Evolutionary conservation across 1,140 invertebrate species (phyloP).

Genomic region (Pachypsylla venusta): DNA sequence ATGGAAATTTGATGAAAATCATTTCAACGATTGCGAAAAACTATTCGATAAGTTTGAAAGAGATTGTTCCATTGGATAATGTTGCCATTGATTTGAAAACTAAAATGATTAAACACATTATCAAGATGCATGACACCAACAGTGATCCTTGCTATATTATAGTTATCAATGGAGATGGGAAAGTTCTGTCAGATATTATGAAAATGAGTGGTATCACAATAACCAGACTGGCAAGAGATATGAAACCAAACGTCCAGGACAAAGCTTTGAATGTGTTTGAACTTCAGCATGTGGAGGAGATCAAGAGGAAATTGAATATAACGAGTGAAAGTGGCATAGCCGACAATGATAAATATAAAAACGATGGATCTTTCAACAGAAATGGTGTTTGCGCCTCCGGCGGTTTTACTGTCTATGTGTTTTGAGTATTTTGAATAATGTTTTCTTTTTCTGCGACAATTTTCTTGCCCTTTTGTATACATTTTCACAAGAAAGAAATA

Average conservation of each 20-base stretch:
- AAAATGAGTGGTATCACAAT: not conserved
- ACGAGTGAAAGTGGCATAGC: not conserved
- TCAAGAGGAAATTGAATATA: not conserved
- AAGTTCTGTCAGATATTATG: not conserved
- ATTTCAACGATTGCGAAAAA: not conserved
- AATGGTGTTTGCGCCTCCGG: too few relatives aligned
- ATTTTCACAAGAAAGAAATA: too few relatives aligned
- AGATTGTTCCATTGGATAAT: not conserved
- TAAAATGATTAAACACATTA: not conserved
- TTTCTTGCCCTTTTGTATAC: too few relatives aligned
- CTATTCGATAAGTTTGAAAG: not conserved
- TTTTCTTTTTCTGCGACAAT: too few relatives aligned
- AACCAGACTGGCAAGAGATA: not conserved
- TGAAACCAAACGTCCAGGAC: not conserved
- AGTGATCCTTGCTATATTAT: not conserved
- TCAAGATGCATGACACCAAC: not conserved
- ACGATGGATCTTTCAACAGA: too few relatives aligned
- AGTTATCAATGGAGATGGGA: not conserved
- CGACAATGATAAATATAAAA: not conserved
- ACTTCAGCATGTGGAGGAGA: not conserved
- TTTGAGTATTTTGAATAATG: conserved; percentile 5
- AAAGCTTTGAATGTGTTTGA: not conserved
- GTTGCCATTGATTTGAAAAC: not conserved
- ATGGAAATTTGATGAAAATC: conserved; percentile 3
- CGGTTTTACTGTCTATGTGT: conserved; percentile 2